Base-by-base conservation (phyloP, 2,888 invertebrate species). In the Drosophila mimica region DNA sequence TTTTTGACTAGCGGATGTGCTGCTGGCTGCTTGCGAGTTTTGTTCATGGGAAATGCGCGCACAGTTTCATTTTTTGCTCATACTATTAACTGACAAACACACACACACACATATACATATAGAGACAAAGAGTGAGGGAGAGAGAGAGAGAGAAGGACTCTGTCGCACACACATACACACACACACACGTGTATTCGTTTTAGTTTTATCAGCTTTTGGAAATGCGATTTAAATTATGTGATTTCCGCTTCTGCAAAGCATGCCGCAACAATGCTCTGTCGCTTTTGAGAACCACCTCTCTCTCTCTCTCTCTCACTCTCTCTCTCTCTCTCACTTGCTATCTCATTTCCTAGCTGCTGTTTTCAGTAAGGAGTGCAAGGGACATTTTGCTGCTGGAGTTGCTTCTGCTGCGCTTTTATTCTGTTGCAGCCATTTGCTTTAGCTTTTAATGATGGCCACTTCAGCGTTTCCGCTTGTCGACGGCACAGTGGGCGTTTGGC, bases 151-250 rank as follows among this genome's bases (percentile, higher is more conserved):
- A 20, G n/a, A 20, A 6, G 3, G 4, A 48, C 31, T 11, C 25
- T 28, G 15, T 30, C 15, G 6, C 28, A 43, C 48, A 43, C 40
- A 51, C 28, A 56, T 38, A 48, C 34, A 36, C 28, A 30, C 48
- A 31, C 48, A 64, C 49, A 61, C 51, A 58, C 59, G 31, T 43
- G 57, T 53, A 53, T 58, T 67, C 54, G 48, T 76, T 81, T 79
- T 74, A 70, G 74, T 85, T 83, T 79, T 82, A 73, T 59, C 70
- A 73, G 79, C 79, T 62, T 59, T 72, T 52, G 86, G 89, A 91
- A 90, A 91, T 87, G 85, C 84, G 87, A 88, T 91, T 90, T 90
- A 89, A 88, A 91, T 90, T 89, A 89, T 88, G 89, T 81, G 84
- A 90, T 90, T 90, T 86, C 87, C 89, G 76, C 70, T 82, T 67